A percentile compares a stretch with the other conserved stretches of the same genome.
Evolutionary conservation across 2,797 vertebrate species (phyloP).

Genomic region (Cossypha caffra): DNA sequence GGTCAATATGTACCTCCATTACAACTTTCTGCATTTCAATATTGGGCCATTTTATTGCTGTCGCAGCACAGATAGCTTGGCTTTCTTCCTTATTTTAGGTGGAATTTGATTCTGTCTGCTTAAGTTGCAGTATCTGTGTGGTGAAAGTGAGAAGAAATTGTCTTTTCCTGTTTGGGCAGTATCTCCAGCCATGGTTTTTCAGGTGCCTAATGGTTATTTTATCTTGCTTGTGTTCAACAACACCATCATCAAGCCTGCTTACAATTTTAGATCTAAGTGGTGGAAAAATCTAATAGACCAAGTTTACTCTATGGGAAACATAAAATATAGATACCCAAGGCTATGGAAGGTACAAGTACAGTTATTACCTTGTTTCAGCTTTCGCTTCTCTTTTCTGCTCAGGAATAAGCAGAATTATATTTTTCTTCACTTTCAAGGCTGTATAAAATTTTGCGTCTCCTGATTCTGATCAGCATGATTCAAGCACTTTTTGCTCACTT

Average conservation of each 20-base stretch:
- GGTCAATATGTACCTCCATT: conserved; percentile 76
- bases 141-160: conserved; percentile 56
- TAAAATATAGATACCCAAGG: conserved; percentile 43
- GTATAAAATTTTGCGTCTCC: not conserved
- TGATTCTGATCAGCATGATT: not conserved
- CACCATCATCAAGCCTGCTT: not conserved
- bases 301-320: not conserved
- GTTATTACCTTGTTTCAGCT: conserved; percentile 3
- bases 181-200: not conserved
- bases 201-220: conserved; percentile 41
- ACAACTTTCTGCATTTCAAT: conserved; percentile 73
- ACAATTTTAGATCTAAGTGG: conserved; percentile 16
- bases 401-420: not conserved
- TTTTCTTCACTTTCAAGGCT: not conserved
- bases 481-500: not conserved
- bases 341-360: not conserved
- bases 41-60: conserved; percentile 67
- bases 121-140: conserved; percentile 25
- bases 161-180: conserved; percentile 15
- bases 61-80: conserved; percentile 10
- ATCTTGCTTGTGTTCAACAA: not conserved
- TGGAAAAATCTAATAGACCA: conserved; percentile 28
- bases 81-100: conserved; percentile 60
- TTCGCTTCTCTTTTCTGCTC: not conserved
- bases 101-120: conserved; percentile 68